Base-by-base conservation (phyloP, 1,140 invertebrate species). In the Delia radicum region DNA sequence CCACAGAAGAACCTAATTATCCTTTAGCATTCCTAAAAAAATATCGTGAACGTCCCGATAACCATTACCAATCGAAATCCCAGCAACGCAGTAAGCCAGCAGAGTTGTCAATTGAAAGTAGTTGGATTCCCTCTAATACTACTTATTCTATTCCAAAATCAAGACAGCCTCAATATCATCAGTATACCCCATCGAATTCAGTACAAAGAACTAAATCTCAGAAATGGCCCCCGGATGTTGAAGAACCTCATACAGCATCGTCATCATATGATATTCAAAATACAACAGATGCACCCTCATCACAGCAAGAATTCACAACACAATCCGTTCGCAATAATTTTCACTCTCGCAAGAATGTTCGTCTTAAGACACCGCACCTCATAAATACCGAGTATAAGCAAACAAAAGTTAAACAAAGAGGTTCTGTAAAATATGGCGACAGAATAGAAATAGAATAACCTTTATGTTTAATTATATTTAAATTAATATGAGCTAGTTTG, bases 1-100 rank as follows among this genome's bases (percentile, higher is more conserved):
- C 81, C 18, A 82, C 81, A 12, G 83, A 85, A 33, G 74, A 76
- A 8, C 83, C 83, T 26, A 85, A 85, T 28, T 85, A 85, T 80
- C 83, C 83, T 0, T 29, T 81, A 0, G 63, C 76, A 1, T 85
- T 80, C 67, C 62, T 85, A 0, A 83, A 83, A 69, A 83, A 81
- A 37, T 80, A 73, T 42, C 78, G 81, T 12, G 81, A 82, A 67
- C 76, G 80, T 13, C 29, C 65, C 7, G 31, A 69, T 2, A 69
- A 6, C 10, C 0, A 81, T 12, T 6, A 76, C 61, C 0, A 27
- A n/a, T 6, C 26, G 0, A 73, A 73, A 55, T 5, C 7, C 15
- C 33, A 72, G 13, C 21, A 26, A n/a, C 46, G 37, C 7, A 55
- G 10, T n/a, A 46, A 55, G 12, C 26, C 21, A 3, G 13, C 2